phyloP scores from a whole-genome alignment of 1,140 invertebrate species.

The Procambarus virginalis region DNA sequence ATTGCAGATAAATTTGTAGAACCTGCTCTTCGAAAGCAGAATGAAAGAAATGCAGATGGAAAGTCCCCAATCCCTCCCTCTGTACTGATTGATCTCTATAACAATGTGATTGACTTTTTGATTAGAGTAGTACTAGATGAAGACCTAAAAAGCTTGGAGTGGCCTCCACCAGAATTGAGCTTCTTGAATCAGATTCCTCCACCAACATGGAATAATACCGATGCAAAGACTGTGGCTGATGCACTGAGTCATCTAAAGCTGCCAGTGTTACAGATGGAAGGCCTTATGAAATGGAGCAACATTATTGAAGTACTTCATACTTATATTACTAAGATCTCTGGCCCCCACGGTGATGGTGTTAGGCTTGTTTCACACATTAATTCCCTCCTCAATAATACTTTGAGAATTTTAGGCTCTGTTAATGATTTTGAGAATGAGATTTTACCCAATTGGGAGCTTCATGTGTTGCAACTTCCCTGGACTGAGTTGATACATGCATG shows the following conservation, averaged over 20 bases:
- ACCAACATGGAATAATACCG: constrained; percentile 41
- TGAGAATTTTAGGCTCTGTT: background rate
- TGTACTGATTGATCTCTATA: constrained; percentile 46
- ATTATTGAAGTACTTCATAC: constrained; percentile 1
- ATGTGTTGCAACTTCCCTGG: constrained; percentile 44
- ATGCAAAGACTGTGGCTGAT: background rate
- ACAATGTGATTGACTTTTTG: constrained; percentile 21
- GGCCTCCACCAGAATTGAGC: constrained; percentile 51
- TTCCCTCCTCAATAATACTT: constrained; percentile 7
- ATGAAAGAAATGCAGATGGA: constrained; percentile 38
- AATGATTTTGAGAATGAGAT: background rate
- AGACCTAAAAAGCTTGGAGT: constrained; percentile 4
- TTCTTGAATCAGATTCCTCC: constrained; percentile 36
- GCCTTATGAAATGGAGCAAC: background rate
- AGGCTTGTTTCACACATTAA: constrained; percentile 40
- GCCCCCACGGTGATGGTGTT: background rate
- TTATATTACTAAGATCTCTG: constrained; percentile 16
- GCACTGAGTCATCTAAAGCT: constrained; percentile 16
- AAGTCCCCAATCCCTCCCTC: constrained; percentile 30
- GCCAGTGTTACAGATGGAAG: constrained; percentile 5
- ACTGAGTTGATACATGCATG: constrained; percentile 45
- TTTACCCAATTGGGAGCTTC: background rate
- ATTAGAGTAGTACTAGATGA: constrained; percentile 17
- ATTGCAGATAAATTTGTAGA: constrained; percentile 33
- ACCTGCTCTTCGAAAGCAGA: constrained; percentile 7